These are phyloP conservation scores for Drosophila macrospina DNA, from an alignment of 2,888 invertebrate genomes.

Conservation along the genomic window DNA sequence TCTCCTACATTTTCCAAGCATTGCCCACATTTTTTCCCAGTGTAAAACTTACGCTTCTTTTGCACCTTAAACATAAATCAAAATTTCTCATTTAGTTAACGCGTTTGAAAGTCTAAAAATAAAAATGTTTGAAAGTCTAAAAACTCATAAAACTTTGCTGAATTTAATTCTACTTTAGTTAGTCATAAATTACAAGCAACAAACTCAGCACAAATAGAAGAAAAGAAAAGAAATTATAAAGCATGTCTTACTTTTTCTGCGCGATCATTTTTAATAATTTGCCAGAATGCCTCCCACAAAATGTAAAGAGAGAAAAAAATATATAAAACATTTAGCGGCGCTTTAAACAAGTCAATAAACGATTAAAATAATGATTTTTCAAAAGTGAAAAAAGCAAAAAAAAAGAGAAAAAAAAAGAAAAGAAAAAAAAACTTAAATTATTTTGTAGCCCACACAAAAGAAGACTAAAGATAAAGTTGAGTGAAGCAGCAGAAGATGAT, in stretches of 20 bases:
- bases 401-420: no score
- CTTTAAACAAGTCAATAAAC: slow-evolving; percentile 82
- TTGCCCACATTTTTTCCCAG: background rate
- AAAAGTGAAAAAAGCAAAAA: slow-evolving; percentile 31
- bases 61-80: background rate
- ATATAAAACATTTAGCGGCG: slow-evolving; percentile 63
- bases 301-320: background rate
- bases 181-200: slow-evolving; percentile 22
- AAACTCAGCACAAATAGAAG: slow-evolving; percentile 10
- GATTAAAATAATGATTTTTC: slow-evolving; percentile 79
- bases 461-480: slow-evolving; percentile 28
- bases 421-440: slow-evolving; percentile 4
- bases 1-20: background rate
- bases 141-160: background rate
- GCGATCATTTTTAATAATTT: slow-evolving; percentile 83
- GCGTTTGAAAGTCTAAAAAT: background rate
- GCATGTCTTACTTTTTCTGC: slow-evolving; percentile 64
- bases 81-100: background rate
- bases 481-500: slow-evolving; percentile 25
- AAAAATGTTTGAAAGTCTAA: background rate
- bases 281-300: slow-evolving; percentile 22
- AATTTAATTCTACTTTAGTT: background rate
- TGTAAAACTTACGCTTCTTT: background rate
- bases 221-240: slow-evolving; percentile 22
- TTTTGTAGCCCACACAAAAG: slow-evolving; percentile 59